phyloP scores from a whole-genome alignment of 2,888 invertebrate genomes.

The Gerris lacustris region DNA sequence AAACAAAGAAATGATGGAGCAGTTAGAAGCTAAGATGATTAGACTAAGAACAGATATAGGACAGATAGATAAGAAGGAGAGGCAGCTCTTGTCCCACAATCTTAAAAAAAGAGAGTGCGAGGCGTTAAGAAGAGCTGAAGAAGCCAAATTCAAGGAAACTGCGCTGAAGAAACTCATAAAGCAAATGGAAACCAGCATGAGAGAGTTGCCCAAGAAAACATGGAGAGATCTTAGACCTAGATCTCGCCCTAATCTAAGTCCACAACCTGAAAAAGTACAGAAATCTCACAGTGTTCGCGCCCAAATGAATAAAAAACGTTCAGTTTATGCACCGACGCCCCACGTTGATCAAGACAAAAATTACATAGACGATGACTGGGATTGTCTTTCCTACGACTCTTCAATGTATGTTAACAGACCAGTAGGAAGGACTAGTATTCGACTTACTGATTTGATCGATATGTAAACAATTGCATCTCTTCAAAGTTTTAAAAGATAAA shows the following conservation, averaged over 20 bases:
- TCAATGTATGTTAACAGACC: no score
- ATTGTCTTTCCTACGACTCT: no score
- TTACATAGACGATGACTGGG: no score
- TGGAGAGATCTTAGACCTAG: neutral
- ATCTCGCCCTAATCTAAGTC: neutral
- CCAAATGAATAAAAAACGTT: no score
- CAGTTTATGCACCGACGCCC: no score
- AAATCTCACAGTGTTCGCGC: no score
- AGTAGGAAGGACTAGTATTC: no score
- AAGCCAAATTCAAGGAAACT: neutral
- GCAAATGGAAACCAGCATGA: constrained; percentile 4
- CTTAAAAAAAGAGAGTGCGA: neutral
- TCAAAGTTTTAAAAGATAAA: no score
- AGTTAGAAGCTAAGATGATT: neutral
- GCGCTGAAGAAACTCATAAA: neutral
- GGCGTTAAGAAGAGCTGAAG: neutral
- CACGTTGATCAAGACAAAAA: no score
- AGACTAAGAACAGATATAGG: neutral
- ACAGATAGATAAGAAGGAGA: neutral
- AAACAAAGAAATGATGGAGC: neutral
- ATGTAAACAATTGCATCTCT: no score
- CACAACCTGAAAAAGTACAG: no score
- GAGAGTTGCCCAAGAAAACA: neutral
- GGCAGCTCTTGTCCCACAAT: neutral
- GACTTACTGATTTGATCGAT: no score